These are phyloP conservation scores for Sus cebifrons DNA, from an alignment of 2,797 vertebrate genomes.

Conservation along the genomic window DNA sequence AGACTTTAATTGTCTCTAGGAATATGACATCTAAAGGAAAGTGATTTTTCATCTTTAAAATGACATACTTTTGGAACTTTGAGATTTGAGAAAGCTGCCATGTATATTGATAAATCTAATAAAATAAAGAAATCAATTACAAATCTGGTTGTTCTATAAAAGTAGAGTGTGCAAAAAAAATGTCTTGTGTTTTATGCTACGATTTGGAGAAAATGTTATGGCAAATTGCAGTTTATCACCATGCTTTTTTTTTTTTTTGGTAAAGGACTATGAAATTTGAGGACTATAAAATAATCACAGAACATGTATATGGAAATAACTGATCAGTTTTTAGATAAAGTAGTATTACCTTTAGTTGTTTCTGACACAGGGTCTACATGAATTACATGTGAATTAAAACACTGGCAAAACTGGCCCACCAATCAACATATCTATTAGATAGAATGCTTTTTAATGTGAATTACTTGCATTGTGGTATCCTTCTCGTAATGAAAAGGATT, in stretches of 20 bases:
- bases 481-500: constrained; percentile 69
- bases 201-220: constrained; percentile 81
- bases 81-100: constrained; percentile 86
- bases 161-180: constrained; percentile 81
- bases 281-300: constrained; percentile 77
- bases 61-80: constrained; percentile 85
- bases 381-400: constrained; percentile 82
- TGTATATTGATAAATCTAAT: constrained; percentile 88
- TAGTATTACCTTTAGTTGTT: constrained; percentile 70
- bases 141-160: constrained; percentile 87
- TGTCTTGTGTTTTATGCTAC: constrained; percentile 83
- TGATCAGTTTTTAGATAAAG: constrained; percentile 73
- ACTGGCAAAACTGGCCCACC: constrained; percentile 73
- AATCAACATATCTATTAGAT: constrained; percentile 71
- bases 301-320: constrained; percentile 73
- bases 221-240: constrained; percentile 83
- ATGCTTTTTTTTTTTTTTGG: constrained; percentile 75
- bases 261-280: constrained; percentile 79
- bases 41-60: constrained; percentile 85
- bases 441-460: constrained; percentile 80
- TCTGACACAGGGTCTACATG: constrained; percentile 61
- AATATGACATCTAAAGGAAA: constrained; percentile 82
- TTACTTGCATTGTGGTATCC: constrained; percentile 72
- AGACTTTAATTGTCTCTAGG: constrained; percentile 84
- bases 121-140: constrained; percentile 85